Base-by-base conservation (phyloP, 2,113 vertebrate genomes). In the Heterochromis multidens region DNA sequence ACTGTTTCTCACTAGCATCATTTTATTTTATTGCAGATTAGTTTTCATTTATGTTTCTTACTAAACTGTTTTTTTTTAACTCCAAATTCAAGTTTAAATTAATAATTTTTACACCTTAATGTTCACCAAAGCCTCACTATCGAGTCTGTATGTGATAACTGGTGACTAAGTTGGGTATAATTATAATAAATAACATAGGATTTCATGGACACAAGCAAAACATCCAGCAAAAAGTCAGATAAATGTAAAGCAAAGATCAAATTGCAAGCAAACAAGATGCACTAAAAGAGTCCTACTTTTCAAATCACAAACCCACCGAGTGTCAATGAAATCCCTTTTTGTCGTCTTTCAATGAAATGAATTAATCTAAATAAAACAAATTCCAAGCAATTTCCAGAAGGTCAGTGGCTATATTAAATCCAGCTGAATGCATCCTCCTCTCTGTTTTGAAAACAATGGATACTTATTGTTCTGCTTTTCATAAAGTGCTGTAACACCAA, bases 301-400 rank as follows among this genome's bases (percentile, higher is more conserved):
- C 40, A n/a, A 74, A 74, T 17, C 25, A 52, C 17, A 74, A 74
- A 11, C 46, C 70, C 46, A n/a, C 27, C n/a, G 27, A 74, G 52
- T 54, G 27, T 54, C 70, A 54, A 74, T 54, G 46, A 74, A 54
- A 74, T 3, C 17, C 10, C 0, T 27, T 0, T 72, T 33, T 21
- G 2, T 8, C 56, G 10, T n/a, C 46, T 52, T 1, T 8, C 7
- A 52, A 49, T 5, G 29, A 31, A 31, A 19, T 4, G 3, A 3
- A 74, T 14, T 52, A 46, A n/a, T 74, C 6, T 31, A 74, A 31
- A 74, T 31, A 74, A 74, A 14, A 74, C 27, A n/a, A 52, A 74
- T n/a, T n/a, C n/a, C 3, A 74, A 74, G 1, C 67, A 74, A 8
- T 74, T 74, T 74, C 27, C 67, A 54, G 19, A 74, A 54, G 46